Base-by-base conservation (phyloP, 2,113 vertebrate species). In the Peromyscus californicus region DNA sequence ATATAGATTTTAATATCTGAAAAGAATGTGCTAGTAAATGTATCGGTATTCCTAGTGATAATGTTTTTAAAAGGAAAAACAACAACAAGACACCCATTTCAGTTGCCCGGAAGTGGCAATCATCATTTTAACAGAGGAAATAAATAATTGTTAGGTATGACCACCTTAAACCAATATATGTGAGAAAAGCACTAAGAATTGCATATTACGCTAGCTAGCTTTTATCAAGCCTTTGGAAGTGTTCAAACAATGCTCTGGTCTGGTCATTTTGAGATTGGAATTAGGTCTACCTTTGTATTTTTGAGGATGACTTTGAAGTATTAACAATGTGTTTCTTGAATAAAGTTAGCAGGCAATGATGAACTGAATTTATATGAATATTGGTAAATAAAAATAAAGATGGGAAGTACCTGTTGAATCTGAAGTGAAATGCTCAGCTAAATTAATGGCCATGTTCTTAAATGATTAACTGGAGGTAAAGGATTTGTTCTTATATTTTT, bases 21-120 rank as follows among this genome's bases (percentile, higher is more conserved):
- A 57, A 87, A 94, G 57, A 96, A 96, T 90, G 91, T 95, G 65
- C 31, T 93, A 89, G 92, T 90, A 39, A 95, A 93, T 88, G 51
- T 36, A 13, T 36, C 0, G 39, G 0, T 42, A 90, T 84, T 24
- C 19, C 0, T 63, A 54, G 90, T 74, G 45, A 39, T 86, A 33
- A 85, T 78, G 11, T 82, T 92, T 76, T 93, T 83, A 63, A n/a
- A 95, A 93, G 84, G 65, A 92, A 61, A 59, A 95, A 11, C 13
- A 83, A 42, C 24, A 80, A 54, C 96, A 95, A 92, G 75, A 17
- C 65, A 26, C 63, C 21, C 22, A 42, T 39, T 93, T 67, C 48
- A 91, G 42, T 72, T 22, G 75, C 88, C 16, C 8, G 39, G 96
- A 63, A 83, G 11, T 7, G 87, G 10, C 10, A 84, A 57, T 45